Evolutionary conservation across 2,113 vertebrate species (phyloP).

Genomic region (Oreochromis aureus): DNA sequence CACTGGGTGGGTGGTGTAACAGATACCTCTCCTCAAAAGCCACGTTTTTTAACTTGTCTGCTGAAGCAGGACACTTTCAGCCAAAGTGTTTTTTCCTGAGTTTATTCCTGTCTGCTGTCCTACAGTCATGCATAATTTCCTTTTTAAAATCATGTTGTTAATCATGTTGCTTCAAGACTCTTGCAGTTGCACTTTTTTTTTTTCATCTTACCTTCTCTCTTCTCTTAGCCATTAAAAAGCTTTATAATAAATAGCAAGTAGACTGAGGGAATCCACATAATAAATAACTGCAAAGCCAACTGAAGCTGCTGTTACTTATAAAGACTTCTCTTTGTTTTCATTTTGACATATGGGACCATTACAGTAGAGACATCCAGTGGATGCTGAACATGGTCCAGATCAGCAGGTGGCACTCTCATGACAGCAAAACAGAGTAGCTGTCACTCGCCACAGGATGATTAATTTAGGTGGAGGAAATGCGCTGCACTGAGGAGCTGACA

Average conservation of each 20-base stretch:
- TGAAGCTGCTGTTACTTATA: not conserved
- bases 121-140: not conserved
- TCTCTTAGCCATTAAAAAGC: slow-evolving; percentile 19
- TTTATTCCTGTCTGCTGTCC: not conserved
- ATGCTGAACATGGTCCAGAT: slow-evolving; percentile 3
- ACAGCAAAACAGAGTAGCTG: slow-evolving; percentile 21
- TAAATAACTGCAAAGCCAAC: slow-evolving; percentile 19
- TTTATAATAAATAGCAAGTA: slow-evolving; percentile 13
- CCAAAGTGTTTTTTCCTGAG: not conserved
- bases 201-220: not conserved
- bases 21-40: not conserved
- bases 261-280: slow-evolving; percentile 1
- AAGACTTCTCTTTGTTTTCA: not conserved
- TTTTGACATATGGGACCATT: not conserved
- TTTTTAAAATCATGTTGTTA: not conserved
- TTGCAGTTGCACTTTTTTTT: not conserved
- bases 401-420: slow-evolving; percentile 68
- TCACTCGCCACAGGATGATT: not conserved
- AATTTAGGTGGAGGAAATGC: not conserved
- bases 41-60: not conserved
- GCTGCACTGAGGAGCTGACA: not conserved
- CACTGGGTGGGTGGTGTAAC: not conserved
- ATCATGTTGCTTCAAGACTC: not conserved
- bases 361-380: not conserved
- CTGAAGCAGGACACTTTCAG: not conserved